These are phyloP conservation scores for Tachypleus tridentatus DNA, from an alignment of 1,140 invertebrate genomes.

Conservation along the genomic window DNA sequence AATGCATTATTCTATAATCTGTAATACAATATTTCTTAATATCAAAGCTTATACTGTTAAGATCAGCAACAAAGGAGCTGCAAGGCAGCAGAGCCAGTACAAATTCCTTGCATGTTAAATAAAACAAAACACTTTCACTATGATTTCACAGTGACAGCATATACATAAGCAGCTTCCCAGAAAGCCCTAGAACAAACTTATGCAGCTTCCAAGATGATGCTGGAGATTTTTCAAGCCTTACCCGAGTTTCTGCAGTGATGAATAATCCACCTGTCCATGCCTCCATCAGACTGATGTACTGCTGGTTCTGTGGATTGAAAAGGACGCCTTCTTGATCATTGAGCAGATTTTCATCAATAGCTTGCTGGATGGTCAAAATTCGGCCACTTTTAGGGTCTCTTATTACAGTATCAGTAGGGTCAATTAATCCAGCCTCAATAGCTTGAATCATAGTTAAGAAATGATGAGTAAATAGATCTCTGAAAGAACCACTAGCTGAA, in stretches of 20 bases:
- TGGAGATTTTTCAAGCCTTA: constrained; percentile 42
- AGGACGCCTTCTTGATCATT: constrained; percentile 59
- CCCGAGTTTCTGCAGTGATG: constrained; percentile 77
- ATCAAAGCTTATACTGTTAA: too few relatives aligned
- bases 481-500: constrained; percentile 48
- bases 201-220: too few relatives aligned
- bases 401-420: constrained; percentile 51
- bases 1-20: too few relatives aligned
- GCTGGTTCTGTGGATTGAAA: constrained; percentile 38
- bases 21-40: too few relatives aligned
- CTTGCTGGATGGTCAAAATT: constrained; percentile 51
- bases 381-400: constrained; percentile 46
- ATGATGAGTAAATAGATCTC: constrained; percentile 53
- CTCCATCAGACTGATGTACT: constrained; percentile 55
- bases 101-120: too few relatives aligned
- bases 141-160: too few relatives aligned
- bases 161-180: too few relatives aligned
- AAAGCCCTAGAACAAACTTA: too few relatives aligned
- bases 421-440: constrained; percentile 57
- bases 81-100: too few relatives aligned
- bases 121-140: too few relatives aligned
- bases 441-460: constrained; percentile 59
- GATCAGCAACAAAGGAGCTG: too few relatives aligned
- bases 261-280: constrained; percentile 74
- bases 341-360: constrained; percentile 56